Evolutionary conservation across 2,113 vertebrate species (phyloP).

Genomic region (Isurus oxyrinchus): DNA sequence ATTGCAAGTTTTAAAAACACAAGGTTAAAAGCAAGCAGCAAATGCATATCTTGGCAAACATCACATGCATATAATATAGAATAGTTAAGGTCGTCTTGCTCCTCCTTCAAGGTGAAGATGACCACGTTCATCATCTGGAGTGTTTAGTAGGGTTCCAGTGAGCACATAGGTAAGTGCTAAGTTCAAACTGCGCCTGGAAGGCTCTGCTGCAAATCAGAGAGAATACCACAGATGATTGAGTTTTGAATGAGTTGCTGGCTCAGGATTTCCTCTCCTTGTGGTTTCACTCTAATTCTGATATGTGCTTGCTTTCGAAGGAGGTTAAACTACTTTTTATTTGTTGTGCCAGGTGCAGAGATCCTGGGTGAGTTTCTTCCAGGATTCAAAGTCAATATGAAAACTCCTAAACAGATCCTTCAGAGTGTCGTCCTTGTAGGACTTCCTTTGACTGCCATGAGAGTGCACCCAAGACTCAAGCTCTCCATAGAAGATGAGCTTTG

Average conservation of each 20-base stretch:
- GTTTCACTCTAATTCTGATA: not conserved
- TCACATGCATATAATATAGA: too few relatives aligned
- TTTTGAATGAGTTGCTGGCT: not conserved
- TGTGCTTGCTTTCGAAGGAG: not conserved
- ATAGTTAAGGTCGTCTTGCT: not conserved
- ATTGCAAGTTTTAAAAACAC: too few relatives aligned
- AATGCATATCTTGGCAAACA: not conserved
- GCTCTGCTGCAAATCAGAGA: not conserved
- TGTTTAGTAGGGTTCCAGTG: not conserved
- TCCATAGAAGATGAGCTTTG: not conserved
- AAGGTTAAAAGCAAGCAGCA: not conserved
- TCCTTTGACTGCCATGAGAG: not conserved
- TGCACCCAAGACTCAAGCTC: not conserved
- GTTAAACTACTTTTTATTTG: not conserved
- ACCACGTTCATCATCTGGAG: not conserved
- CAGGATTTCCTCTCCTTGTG: not conserved
- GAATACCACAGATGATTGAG: not conserved
- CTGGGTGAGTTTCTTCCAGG: too few relatives aligned
- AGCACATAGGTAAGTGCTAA: not conserved
- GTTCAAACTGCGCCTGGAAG: not conserved
- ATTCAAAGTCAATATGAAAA: not conserved
- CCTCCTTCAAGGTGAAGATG: not conserved
- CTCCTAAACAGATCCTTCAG: not conserved
- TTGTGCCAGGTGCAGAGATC: not conserved
- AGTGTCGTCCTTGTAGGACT: not conserved